These are phyloP conservation scores for Acrossocheilus wenchowensis DNA, from an alignment of 2,797 vertebrate species.

Conservation along the genomic window DNA sequence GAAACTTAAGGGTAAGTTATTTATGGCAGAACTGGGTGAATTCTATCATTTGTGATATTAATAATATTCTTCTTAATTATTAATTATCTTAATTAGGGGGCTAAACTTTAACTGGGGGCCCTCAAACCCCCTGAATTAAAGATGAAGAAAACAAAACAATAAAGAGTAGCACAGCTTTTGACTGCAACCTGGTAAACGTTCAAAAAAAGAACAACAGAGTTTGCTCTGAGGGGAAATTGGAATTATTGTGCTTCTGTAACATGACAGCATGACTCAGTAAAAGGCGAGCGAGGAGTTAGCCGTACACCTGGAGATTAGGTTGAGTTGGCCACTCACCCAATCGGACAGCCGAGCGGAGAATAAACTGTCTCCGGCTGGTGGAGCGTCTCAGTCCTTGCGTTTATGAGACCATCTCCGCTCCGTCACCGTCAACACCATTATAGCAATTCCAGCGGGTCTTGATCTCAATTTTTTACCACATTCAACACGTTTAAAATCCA, in stretches of 20 bases:
- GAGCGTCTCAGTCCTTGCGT: slow-evolving; percentile 7
- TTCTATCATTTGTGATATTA: too few species aligned
- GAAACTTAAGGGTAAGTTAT: too few species aligned
- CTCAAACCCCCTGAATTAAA: not conserved
- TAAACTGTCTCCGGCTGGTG: slow-evolving; percentile 14
- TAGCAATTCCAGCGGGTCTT: slow-evolving; percentile 58
- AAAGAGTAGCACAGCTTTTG: not conserved
- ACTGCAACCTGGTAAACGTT: not conserved
- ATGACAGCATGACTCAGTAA: slow-evolving; percentile 26
- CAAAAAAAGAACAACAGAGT: not conserved
- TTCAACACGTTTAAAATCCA: slow-evolving; percentile 61
- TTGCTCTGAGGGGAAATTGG: slow-evolving; percentile 25
- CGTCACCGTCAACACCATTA: slow-evolving; percentile 32
- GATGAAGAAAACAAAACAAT: not conserved
- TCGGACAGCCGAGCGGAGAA: slow-evolving; percentile 36
- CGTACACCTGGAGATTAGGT: slow-evolving; percentile 29
- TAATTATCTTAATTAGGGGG: not conserved
- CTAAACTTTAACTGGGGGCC: not conserved
- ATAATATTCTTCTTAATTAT: not conserved
- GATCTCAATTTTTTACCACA: slow-evolving; percentile 67
- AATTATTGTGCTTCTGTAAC: slow-evolving; percentile 48
- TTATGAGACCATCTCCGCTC: slow-evolving; percentile 15
- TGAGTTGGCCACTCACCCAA: slow-evolving; percentile 2
- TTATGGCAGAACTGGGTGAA: too few species aligned
- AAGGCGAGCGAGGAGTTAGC: slow-evolving; percentile 13